These are phyloP conservation scores for Austrolebias charrua DNA, from an alignment of 2,797 vertebrate genomes.

Conservation along the genomic window DNA sequence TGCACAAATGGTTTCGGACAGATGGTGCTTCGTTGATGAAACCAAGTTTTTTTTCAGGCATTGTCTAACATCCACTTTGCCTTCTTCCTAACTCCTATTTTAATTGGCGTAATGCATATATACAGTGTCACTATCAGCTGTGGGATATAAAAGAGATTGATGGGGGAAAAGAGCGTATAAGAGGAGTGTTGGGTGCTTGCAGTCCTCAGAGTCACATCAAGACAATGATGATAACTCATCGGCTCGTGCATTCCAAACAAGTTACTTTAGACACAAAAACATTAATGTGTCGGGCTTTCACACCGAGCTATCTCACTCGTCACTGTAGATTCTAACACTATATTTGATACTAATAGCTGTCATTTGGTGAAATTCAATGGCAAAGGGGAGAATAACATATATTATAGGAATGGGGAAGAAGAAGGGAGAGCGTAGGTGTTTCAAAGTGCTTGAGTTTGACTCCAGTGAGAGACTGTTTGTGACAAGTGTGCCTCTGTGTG, in stretches of 20 bases:
- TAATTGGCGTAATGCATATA: slow-evolving; percentile 85
- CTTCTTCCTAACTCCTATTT: slow-evolving; percentile 72
- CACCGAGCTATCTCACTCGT: slow-evolving; percentile 42
- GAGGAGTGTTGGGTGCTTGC: slow-evolving; percentile 5
- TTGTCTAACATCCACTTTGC: slow-evolving; percentile 34
- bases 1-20: slow-evolving; percentile 77
- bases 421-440: slow-evolving; percentile 69
- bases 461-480: slow-evolving; percentile 62
- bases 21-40: slow-evolving; percentile 74
- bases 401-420: slow-evolving; percentile 69
- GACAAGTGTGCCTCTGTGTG: slow-evolving; percentile 40
- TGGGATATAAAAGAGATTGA: slow-evolving; percentile 3
- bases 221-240: slow-evolving; percentile 57
- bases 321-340: slow-evolving; percentile 50
- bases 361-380: slow-evolving; percentile 90
- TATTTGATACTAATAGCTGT: slow-evolving; percentile 88
- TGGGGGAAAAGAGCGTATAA: neutral
- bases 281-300: slow-evolving; percentile 52
- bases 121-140: slow-evolving; percentile 67
- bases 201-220: slow-evolving; percentile 72
- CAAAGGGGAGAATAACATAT: slow-evolving; percentile 69
- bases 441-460: slow-evolving; percentile 67
- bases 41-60: slow-evolving; percentile 70
- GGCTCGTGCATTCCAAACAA: slow-evolving; percentile 60
- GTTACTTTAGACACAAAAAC: slow-evolving; percentile 50